A percentile compares a stretch with the other conserved stretches of the same genome.
These are phyloP conservation scores for Coenobita brevimanus DNA, from an alignment of 1,140 invertebrate species.

Conservation along the genomic window DNA sequence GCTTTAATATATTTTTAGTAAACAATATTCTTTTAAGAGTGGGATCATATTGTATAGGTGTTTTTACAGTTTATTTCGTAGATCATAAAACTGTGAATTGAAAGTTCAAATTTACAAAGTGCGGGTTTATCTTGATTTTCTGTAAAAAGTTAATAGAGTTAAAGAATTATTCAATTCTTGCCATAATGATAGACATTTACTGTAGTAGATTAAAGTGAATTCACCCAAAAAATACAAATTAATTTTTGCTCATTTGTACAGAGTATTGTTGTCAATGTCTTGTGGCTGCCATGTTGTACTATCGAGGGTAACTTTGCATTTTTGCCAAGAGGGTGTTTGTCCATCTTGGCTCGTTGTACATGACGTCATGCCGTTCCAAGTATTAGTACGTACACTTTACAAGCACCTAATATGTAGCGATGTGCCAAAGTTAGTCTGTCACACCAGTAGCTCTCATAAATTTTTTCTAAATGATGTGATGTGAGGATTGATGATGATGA, in stretches of 20 bases:
- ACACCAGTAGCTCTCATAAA: conserved; percentile 53
- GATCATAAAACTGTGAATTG: conserved; percentile 22
- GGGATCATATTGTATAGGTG: conserved; percentile 31
- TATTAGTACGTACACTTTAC: conserved; percentile 54
- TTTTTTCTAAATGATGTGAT: conserved; percentile 33
- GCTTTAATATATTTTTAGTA: conserved; percentile 26
- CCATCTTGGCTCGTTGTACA: conserved; percentile 30
- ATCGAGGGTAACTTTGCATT: conserved; percentile 31
- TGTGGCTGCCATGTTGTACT: conserved; percentile 43
- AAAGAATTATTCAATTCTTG: conserved; percentile 25
- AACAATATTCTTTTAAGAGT: conserved; percentile 31
- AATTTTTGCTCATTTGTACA: conserved; percentile 63
- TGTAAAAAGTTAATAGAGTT: conserved; percentile 20
- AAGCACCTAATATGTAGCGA: conserved; percentile 50
- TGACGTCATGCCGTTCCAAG: conserved; percentile 58
- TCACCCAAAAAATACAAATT: conserved; percentile 39
- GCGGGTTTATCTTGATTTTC: conserved; percentile 49
- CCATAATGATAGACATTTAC: conserved; percentile 20
- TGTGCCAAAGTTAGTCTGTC: conserved; percentile 61
- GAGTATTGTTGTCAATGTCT: conserved; percentile 38
- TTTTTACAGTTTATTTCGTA: conserved; percentile 34
- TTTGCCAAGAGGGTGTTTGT: conserved; percentile 20
- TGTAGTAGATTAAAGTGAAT: not conserved
- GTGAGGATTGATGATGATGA: conserved; percentile 5
- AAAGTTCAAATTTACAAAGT: conserved; percentile 51